Base-by-base conservation (phyloP, 1,140 invertebrate species). In the Anastrepha ludens region DNA sequence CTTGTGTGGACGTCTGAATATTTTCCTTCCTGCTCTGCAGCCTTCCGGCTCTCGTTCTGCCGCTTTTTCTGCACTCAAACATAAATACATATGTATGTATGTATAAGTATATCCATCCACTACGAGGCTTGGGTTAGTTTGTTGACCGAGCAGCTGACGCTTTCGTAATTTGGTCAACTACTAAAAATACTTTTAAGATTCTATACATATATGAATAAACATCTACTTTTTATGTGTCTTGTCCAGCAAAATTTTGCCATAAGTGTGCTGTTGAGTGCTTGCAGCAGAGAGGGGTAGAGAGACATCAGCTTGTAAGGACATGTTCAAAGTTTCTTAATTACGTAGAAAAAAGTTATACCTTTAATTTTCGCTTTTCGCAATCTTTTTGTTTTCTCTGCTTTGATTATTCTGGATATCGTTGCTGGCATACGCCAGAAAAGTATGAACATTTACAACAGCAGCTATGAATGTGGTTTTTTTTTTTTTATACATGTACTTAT, bases 311-410 rank as follows among this genome's bases (percentile, higher is more conserved):
- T 74, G 70, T 74, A 74, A 74, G 39, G 70, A 74, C 70, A 74
- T 74, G 70, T 74, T 47, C 70, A n/a, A 74, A 74, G 70, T 74
- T 74, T 74, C 70, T 74, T 47, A 74, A 74, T 74, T 74, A 74
- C 70, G 15, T 15, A 9, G 8, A 62, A 47, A 47, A 74, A 74
- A 74, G 70, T 74, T 70, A 11, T 70, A 11, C 65, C 41, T 70
- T 74, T 74, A 74, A 47, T 74, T 70, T 15, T 47, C 3, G 41
- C 70, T 74, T 47, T 15, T 74, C 17, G 9, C 5, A 39, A 7
- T 70, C 4, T 70, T 44, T 70, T 74, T 47, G 13, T 13, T 67
- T 67, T 67, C 29, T 20, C 11, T 11, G 50, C 6, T 55, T 55
- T 3, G 3, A 8, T 29, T 29, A 29, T 29, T 29, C 29, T 29